Conservation (phyloP, 1,140 invertebrate genomes). For the Lasioglossum baleicum region DNA sequence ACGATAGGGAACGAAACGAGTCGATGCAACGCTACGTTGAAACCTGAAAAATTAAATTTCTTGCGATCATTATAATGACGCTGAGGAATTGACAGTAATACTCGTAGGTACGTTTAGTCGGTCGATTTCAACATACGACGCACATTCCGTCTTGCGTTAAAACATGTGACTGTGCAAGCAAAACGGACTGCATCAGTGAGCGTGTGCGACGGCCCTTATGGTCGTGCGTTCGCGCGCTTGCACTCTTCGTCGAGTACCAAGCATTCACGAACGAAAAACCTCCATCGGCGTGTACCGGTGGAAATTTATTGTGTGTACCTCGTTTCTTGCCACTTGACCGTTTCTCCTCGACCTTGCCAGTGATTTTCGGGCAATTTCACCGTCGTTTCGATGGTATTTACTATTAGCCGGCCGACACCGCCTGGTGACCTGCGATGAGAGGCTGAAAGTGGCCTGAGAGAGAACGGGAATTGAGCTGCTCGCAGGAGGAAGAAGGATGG, state of each 20-base stretch:
- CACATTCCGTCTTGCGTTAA: too few species aligned
- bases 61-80: too few species aligned
- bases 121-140: too few species aligned
- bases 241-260: neutral
- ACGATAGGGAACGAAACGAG: too few species aligned
- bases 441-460: neutral
- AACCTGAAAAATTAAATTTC: too few species aligned
- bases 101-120: too few species aligned
- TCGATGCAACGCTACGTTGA: too few species aligned
- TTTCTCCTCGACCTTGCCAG: conserved; percentile 17
- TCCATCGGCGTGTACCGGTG: conserved; percentile 15
- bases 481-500: neutral
- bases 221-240: too few species aligned
- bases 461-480: neutral
- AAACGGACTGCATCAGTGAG: too few species aligned
- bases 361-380: conserved; percentile 35
- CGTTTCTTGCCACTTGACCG: neutral
- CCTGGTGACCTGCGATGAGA: neutral
- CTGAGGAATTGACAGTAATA: too few species aligned
- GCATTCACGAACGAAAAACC: conserved; percentile 4
- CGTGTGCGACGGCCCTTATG: too few species aligned
- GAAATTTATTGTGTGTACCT: conserved; percentile 31
- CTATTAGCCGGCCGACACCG: conserved; percentile 1
- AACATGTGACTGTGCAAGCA: too few species aligned
- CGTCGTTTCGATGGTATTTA: conserved; percentile 9